These are phyloP conservation scores for Protodeltote pygarga DNA, from an alignment of 2,888 invertebrate species.

Conservation along the genomic window DNA sequence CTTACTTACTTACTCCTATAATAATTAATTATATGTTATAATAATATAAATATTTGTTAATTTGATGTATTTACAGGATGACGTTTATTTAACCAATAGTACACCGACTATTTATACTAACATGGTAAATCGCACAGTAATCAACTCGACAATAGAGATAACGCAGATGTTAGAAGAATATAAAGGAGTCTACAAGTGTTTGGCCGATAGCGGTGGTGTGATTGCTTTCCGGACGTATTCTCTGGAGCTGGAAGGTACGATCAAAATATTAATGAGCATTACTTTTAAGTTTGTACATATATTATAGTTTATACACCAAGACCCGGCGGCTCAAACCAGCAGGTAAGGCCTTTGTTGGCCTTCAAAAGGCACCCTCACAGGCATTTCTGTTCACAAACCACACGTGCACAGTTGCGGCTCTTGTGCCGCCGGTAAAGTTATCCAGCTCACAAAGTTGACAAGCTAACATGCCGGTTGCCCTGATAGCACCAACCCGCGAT, in stretches of 20 bases:
- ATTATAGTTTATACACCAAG: no score
- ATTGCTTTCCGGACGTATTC: slow-evolving; percentile 47
- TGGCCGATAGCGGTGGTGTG: slow-evolving; percentile 46
- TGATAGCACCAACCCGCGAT: no score
- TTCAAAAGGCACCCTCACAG: no score
- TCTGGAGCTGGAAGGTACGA: slow-evolving; percentile 60
- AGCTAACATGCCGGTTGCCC: no score
- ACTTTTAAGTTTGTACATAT: no score
- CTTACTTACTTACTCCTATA: not conserved
- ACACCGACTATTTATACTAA: slow-evolving; percentile 49
- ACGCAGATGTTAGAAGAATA: slow-evolving; percentile 56
- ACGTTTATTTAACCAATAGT: slow-evolving; percentile 22
- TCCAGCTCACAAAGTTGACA: no score
- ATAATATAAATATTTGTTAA: not conserved
- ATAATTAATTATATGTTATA: not conserved
- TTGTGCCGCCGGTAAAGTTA: no score
- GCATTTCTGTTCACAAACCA: no score
- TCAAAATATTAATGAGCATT: no score
- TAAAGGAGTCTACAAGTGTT: slow-evolving; percentile 68
- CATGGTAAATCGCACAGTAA: slow-evolving; percentile 52
- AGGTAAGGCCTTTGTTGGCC: no score
- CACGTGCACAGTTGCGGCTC: no score
- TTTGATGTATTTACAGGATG: slow-evolving; percentile 43
- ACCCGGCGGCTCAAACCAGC: no score
- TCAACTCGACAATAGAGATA: slow-evolving; percentile 68